Base-by-base conservation (phyloP, 1,140 invertebrate species). In the Popillia japonica region DNA sequence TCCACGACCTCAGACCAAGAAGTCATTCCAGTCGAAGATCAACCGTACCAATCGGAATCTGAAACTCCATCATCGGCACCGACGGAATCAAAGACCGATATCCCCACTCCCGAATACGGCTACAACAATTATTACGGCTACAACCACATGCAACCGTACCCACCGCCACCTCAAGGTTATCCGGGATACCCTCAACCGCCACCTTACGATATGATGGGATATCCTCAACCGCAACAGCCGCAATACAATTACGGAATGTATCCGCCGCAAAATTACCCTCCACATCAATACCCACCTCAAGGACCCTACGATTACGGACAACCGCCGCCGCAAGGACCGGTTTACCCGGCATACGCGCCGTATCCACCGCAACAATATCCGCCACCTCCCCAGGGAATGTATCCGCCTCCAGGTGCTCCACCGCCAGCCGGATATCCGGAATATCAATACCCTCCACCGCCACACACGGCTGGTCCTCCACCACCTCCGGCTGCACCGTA, bases 351-450 rank as follows among this genome's bases (percentile, higher is more conserved):
- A 44, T 84, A 84, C 61, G 77, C 83, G 42, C 83, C 83, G 20
- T 90, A 89, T 80, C 87, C 87, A n/a, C 88, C 85, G 27, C 88
- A 88, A 14, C 89, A 90, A 82, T 87, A 88, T 0, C 87, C 88
- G 0, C 86, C 85, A 40, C 87, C 87, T 10, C 83, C 81, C 2
- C 85, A 85, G 78, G 79, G 77, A 14, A 81, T 82, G 27, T 85
- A 85, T 41, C 41, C 17, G 34, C 44, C 76, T 72, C 40, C 76
- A 7, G 55, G 41, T 10, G 76, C 27, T 41, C 75, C 75, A 34
- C 42, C 75, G 2, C 75, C 75, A 23, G 41, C 75, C 55, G 40
- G 40, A 41, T 44, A 89, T 80, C 87, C 87, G 17, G 87, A 84
- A 27, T 87, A 88, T 14, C 89, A 90, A 83, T 87, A 88, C 87